Base-by-base conservation (phyloP, 2,888 invertebrate genomes). In the Desoria tigrina region DNA sequence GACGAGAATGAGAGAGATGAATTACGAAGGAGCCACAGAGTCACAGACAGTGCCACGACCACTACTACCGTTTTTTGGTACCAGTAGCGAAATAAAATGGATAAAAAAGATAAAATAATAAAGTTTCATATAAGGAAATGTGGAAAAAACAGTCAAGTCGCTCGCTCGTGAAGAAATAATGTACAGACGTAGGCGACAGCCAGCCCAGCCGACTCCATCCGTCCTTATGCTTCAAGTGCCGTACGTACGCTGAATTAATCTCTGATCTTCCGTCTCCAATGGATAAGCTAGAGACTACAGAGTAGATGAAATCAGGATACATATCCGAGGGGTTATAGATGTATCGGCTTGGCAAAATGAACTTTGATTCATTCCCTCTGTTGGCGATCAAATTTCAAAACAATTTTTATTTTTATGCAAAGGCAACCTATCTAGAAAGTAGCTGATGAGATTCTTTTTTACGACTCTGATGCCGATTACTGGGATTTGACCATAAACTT, bases 71-170 rank as follows among this genome's bases (percentile, higher is more conserved):
- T 45, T 45, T 45, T 45, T 45, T 45, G 45, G 45, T 16, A 45
- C 45, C 21, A 45, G 45, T 57, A 39, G 55, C 55, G 32, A 55
- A 55, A 55, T 55, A 26, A 55, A 55, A 55, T 55, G 32, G 18
- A 57, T 57, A 57, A 57, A 39, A 42, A 57, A 42, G 23, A 23
- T 18, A 24, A 57, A 57, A 37, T 42, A 57, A 57, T 57, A 57
- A 57, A 57, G 42, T 42, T 57, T 57, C 56, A 57, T 57, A 57
- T 42, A 57, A 57, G 56, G 56, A 57, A 57, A 37, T 21, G 56
- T 23, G 37, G 37, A 57, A 42, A 39, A 39, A 16, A 37, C 21
- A 18, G 27, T 55, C 18, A 55, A 55, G 55, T 55, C 18, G 55
- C 21, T 55, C 27, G 55, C 55, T 55, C 55, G 55, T 55, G 55